Evolutionary conservation across 2,113 vertebrate genomes (phyloP).

Genomic region (Calyptommatus sinebrachiatus): DNA sequence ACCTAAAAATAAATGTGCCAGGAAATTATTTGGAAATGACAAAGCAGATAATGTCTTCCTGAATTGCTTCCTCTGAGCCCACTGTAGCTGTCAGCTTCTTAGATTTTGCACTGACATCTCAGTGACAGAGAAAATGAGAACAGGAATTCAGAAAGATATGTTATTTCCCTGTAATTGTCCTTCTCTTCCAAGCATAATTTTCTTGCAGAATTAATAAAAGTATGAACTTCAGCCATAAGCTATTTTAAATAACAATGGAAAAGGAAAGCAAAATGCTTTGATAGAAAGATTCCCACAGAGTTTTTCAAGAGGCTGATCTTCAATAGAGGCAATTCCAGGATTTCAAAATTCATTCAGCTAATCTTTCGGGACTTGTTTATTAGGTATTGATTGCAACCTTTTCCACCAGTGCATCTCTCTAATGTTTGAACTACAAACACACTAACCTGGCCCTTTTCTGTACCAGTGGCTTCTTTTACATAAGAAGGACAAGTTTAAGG

Average conservation of each 20-base stretch:
- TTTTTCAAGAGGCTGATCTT: not conserved
- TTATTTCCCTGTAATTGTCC: not conserved
- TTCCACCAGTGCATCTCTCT: not conserved
- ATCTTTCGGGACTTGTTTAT: not conserved
- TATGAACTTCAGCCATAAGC: not conserved
- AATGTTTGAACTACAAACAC: too few relatives aligned
- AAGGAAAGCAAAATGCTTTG: not conserved
- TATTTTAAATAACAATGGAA: not conserved
- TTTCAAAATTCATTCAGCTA: not conserved
- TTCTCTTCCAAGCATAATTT: not conserved
- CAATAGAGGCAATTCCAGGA: not conserved
- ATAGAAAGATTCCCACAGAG: not conserved
- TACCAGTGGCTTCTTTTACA: too few relatives aligned
- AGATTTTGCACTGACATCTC: slow-evolving; percentile 14
- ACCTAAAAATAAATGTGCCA: slow-evolving; percentile 53
- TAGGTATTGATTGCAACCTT: not conserved
- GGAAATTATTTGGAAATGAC: slow-evolving; percentile 76
- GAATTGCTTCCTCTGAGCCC: slow-evolving; percentile 53
- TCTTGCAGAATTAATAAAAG: not conserved
- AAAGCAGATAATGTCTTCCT: slow-evolving; percentile 64
- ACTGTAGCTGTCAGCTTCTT: not conserved
- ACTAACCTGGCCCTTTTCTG: too few relatives aligned
- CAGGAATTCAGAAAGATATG: not conserved
- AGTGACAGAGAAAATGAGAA: not conserved
- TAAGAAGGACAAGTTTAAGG: too few relatives aligned